Base-by-base conservation (phyloP, 2,888 invertebrate species). In the Phanerotoma sp. region DNA sequence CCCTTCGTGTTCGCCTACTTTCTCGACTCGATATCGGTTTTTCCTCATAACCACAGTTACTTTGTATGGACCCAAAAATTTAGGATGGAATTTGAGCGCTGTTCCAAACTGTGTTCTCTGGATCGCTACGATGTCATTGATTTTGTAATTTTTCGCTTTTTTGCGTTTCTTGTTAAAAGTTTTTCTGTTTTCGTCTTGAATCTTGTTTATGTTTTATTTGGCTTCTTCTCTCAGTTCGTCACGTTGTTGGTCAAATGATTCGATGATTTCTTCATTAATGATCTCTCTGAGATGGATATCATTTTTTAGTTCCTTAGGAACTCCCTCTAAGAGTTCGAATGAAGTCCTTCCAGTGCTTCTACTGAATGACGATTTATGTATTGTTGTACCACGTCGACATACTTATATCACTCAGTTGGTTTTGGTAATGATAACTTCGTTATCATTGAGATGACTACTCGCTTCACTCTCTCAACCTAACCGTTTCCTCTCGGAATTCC, bases 61-160 rank as follows among this genome's bases (percentile, higher is more conserved):
- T n/a, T n/a, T n/a, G n/a, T n/a, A n/a, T n/a, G n/a, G n/a, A n/a
- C n/a, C n/a, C n/a, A n/a, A n/a, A n/a, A n/a, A n/a, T n/a, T n/a
- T n/a, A n/a, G n/a, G n/a, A n/a, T n/a, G n/a, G n/a, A n/a, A n/a
- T n/a, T n/a, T n/a, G n/a, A n/a, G n/a, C n/a, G n/a, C n/a, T n/a
- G n/a, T n/a, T n/a, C n/a, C n/a, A n/a, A 69, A 72, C 50, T 74
- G 71, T 3, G 71, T 73, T 28, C 71, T 54, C 54, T 72, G 66
- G 11, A 73, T 73, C 4, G 70, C 71, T 1, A 73, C 70, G 21
- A 64, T 22, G 35, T 66, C 62, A 6, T 3, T 21, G 10, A 42
- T n/a, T 2, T 18, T 15, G 21, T 42, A 42, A 20, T 42, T 5
- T 4, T 30, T 22, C 10, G 25, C 42, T 11, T 18, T 11, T 10